Evolutionary conservation across 1,140 invertebrate genomes (phyloP), one percentile per base, ranked within the genome.

Genomic region (Bursaphelenchus mucronatus): DNA sequence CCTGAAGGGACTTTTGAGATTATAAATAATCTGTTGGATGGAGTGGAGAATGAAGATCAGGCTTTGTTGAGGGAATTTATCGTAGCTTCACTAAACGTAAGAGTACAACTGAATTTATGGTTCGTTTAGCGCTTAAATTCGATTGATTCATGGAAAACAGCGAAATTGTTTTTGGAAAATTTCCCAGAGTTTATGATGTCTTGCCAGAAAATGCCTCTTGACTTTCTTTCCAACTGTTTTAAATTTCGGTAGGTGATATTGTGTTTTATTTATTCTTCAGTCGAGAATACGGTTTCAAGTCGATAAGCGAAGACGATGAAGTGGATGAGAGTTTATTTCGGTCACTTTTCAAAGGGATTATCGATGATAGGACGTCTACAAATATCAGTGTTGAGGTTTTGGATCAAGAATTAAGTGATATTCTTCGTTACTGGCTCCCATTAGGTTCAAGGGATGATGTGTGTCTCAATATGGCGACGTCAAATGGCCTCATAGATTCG

Each of bases 351-450:
- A 64, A 80, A 46, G 68, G 62, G 11, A 50, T 43, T 6, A 55
- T 74, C 41, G 50, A 51, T 11, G 53, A 40, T 19, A 13, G 39
- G 67, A 44, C 21, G 17, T 66, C 19, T n/a, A 9, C 9, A 11
- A 65, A 1, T 49, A 7, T 41, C 11, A 56, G n/a, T 13, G 15
- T n/a, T 17, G 49, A 71, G n/a, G 30, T 11, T 40, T 46, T 70
- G 51, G 68, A 69, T 56, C 40, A 44, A 46, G 30, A 53, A 52
- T 54, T 71, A 30, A 50, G 53, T 17, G 73, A 68, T 19, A 8
- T 68, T 6, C 55, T 77, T 2, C 30, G 45, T 7, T 77, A 80
- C 52, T 77, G 75, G 75, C 45, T 77, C n/a, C 66, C 77, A 39
- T 63, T 80, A 15, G 75, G 75, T 8, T 47, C 75, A n/a, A 40